Base-by-base conservation (phyloP, 2,888 invertebrate genomes). In the Agapostemon virescens region DNA sequence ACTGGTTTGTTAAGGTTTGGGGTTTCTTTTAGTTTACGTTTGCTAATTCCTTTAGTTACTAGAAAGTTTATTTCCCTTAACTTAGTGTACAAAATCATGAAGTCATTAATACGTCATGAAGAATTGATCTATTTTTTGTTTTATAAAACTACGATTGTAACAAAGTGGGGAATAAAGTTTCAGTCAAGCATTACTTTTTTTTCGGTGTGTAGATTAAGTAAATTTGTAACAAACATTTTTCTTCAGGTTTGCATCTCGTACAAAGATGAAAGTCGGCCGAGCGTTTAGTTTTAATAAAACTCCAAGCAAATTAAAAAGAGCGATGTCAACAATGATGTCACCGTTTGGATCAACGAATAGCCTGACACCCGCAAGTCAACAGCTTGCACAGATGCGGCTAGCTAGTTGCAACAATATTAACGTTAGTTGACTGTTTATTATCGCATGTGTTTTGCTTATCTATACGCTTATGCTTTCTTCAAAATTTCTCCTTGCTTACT, bases 271-370 rank as follows among this genome's bases (percentile, higher is more conserved):
- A 95, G 98, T 98, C 87, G 98, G 98, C 72, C 95, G 98, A 87
- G 98, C 98, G 86, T 97, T 98, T 91, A 98, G 98, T 85, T 98
- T 98, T 93, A 98, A 98, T 93, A 98, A 98, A 93, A 98, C 98
- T 40, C 98, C 98, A 69, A 97, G 97, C 85, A 98, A 97, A 93
- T 93, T 98, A 89, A 98, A 98, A 93, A 95, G 98, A 77, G 98
- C 98, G 42, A 97, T 98, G 93, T 98, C 98, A 30, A 97, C 98
- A 63, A 97, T 98, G 96, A 98, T 98, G 95, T 96, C 97, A 81
- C 98, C 98, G 17, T 97, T 97, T 93, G 97, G 97, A 88, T 97
- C 97, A 92, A 96, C 96, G 70, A 96, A 96, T 86, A 97, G 97
- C 90, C 94, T 97, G 84, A 97, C 97, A 85, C 97, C 97, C 52